Evolutionary conservation across 2,888 invertebrate species (phyloP).

Genomic region (Gymnocheta viridis): DNA sequence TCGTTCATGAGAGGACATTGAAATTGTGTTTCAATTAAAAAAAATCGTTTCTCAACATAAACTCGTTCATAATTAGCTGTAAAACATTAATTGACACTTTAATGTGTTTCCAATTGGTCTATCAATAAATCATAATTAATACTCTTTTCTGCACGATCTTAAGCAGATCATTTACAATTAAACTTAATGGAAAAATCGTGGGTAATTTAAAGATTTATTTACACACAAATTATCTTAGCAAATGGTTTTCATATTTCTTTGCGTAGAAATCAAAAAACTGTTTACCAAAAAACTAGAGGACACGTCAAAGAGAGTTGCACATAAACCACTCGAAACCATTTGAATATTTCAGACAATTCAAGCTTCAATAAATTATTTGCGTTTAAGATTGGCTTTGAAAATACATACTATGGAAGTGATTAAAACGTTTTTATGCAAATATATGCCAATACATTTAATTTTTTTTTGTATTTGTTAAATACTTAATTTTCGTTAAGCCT

Average conservation of each 20-base stretch:
- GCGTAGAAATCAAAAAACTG: constrained; percentile 7
- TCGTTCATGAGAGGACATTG: not conserved
- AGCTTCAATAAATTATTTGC: constrained; percentile 54
- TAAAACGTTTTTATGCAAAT: constrained; percentile 66
- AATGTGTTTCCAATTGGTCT: constrained; percentile 40
- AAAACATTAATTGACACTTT: constrained; percentile 47
- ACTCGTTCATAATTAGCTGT: not conserved
- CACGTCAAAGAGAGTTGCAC: constrained; percentile 23
- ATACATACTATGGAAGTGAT: constrained; percentile 48
- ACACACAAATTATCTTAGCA: constrained; percentile 4
- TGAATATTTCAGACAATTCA: constrained; percentile 16
- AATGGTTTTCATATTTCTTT: constrained; percentile 40
- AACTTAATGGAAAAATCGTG: constrained; percentile 28
- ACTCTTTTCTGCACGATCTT: constrained; percentile 2
- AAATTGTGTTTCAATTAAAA: not conserved
- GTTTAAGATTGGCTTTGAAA: constrained; percentile 22
- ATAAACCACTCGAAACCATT: constrained; percentile 11
- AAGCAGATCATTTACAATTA: constrained; percentile 44
- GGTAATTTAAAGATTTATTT: constrained; percentile 44
- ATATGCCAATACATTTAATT: constrained; percentile 48
- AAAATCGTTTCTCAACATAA: not conserved
- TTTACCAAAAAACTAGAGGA: constrained; percentile 42
- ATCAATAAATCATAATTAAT: constrained; percentile 54
- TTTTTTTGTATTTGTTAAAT: constrained; percentile 2
- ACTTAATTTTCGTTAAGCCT: constrained; percentile 56